Base-by-base conservation (phyloP, 2,888 invertebrate species). In the Lamproptera curius region DNA sequence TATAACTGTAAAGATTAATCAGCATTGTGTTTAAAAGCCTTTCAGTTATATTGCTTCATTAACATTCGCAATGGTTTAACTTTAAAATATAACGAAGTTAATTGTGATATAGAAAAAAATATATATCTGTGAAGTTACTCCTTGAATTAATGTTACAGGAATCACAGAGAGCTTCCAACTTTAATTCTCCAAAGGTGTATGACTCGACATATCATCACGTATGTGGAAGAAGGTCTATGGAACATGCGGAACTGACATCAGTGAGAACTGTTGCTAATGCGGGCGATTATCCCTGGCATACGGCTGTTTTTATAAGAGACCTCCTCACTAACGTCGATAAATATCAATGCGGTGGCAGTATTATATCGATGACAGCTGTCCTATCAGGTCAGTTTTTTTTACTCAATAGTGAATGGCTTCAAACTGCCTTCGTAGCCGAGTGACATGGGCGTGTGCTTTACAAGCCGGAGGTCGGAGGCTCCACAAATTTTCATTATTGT, bases 271-370 rank as follows among this genome's bases (percentile, higher is more conserved):
- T 77, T 20, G 70, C 84, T 0, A 60, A 61, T 16, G 65, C 76
- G 3, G 86, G 85, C 1, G 86, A 86, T 54, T 86, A 84, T 84
- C 86, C 86, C 0, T 86, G 86, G 86, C 86, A 86, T 54, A 82
- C 80, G 0, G 86, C 86, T 13, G 58, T 86, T 1, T 54, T 80
- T 14, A 53, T 78, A 16, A 70, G 49, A 23, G 53, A 69, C 16
- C 51, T 45, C 1, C 54, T 50, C 1, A 55, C 55, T 1, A 61
- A 61, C 10, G 42, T 50, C 0, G 52, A 59, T 0, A 61, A 46
- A 1, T 86, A 86, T 55, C 64, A 76, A 28, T 86, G 86, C 41
- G 86, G 86, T 1, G 86, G 86, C 0, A 84, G 67, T 47, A 75
- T 86, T 39, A 70, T 86, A 47, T 85, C 86, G 0, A 72, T 59